Conservation (phyloP, 2,888 invertebrate species). For the Diachrysia chrysitis region DNA sequence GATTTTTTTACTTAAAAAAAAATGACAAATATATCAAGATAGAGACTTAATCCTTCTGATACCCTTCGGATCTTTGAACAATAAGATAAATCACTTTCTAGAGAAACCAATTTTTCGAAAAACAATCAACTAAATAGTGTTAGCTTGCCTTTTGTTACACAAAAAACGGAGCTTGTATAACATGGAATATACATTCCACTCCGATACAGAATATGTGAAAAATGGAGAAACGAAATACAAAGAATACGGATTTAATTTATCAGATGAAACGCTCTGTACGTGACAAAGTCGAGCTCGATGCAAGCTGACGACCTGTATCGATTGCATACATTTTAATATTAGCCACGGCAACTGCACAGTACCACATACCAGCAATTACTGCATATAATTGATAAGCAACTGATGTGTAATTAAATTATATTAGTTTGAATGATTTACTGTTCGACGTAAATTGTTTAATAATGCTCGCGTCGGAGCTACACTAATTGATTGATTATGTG, state of each 20-base stretch:
- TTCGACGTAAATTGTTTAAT: slow-evolving; percentile 34
- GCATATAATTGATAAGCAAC: slow-evolving; percentile 75
- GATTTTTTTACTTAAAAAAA: no score
- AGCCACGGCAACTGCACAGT: slow-evolving; percentile 50
- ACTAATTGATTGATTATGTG: background rate
- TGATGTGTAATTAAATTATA: slow-evolving; percentile 68
- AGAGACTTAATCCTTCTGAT: background rate
- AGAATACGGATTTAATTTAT: slow-evolving; percentile 66
- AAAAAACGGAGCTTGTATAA: background rate
- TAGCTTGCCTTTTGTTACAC: background rate
- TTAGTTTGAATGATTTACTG: slow-evolving; percentile 63
- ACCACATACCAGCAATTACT: slow-evolving; percentile 67
- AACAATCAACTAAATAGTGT: background rate
- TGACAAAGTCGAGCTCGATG: slow-evolving; percentile 66
- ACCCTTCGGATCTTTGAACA: background rate
- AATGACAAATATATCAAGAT: background rate
- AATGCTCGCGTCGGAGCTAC: background rate
- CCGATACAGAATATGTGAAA: slow-evolving; percentile 54
- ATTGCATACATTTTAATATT: slow-evolving; percentile 82
- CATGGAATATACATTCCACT: slow-evolving; percentile 16
- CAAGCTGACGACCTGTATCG: slow-evolving; percentile 74
- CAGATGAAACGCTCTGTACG: slow-evolving; percentile 67
- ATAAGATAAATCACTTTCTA: background rate
- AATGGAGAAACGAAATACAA: slow-evolving; percentile 55
- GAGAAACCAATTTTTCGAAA: background rate